A percentile compares a stretch with the other conserved stretches of the same genome.
Evolutionary conservation across 2,888 invertebrate species (phyloP).

Genomic region (Nezara viridula): DNA sequence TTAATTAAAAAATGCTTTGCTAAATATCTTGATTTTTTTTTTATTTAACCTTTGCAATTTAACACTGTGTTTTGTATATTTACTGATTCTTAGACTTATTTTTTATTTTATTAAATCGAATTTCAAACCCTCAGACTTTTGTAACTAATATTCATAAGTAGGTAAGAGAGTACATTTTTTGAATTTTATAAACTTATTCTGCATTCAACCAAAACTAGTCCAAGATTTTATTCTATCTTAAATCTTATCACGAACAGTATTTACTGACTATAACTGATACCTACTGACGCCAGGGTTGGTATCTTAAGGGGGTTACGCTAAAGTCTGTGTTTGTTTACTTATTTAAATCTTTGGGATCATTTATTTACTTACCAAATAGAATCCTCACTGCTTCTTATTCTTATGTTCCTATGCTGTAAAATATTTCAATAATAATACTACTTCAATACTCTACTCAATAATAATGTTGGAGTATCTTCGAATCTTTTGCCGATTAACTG

Average conservation of each 20-base stretch:
- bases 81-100: too few species aligned
- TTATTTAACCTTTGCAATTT: too few species aligned
- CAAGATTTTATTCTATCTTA: conserved; percentile 19
- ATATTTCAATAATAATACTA: too few species aligned
- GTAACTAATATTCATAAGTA: too few species aligned
- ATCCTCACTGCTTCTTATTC: background rate
- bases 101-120: too few species aligned
- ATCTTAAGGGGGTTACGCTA: conserved; percentile 16
- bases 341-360: conserved; percentile 15
- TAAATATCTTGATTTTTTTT: too few species aligned
- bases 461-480: too few species aligned
- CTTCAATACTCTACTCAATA: too few species aligned
- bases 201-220: conserved; percentile 25
- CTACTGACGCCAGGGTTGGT: conserved; percentile 32
- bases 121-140: too few species aligned
- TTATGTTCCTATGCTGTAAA: background rate
- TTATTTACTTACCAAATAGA: conserved; percentile 5
- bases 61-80: too few species aligned
- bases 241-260: conserved; percentile 27
- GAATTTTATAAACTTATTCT: background rate
- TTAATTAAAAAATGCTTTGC: too few species aligned
- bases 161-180: background rate
- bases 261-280: conserved; percentile 40
- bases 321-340: conserved; percentile 26
- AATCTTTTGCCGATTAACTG: too few species aligned